Conservation (phyloP, 2,113 vertebrate genomes). For the Leuciscus idus region DNA sequence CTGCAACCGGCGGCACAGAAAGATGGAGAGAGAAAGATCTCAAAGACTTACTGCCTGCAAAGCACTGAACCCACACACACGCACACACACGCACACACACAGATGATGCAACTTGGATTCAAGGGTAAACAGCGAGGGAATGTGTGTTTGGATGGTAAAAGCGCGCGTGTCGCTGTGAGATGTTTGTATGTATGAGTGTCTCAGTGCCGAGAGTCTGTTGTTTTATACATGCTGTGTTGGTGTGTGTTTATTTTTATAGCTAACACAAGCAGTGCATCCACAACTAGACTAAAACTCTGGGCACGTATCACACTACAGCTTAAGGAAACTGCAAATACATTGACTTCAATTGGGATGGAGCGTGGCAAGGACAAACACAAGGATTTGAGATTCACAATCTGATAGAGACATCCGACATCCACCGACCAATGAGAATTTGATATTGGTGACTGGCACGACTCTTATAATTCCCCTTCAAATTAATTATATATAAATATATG, state of each 20-base stretch:
- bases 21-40: constrained; percentile 27
- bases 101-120: constrained; percentile 32
- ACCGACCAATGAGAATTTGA: neutral
- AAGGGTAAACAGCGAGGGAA: constrained; percentile 26
- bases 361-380: neutral
- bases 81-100: constrained; percentile 13
- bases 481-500: too few species aligned
- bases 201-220: constrained; percentile 12
- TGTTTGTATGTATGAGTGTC: constrained; percentile 13
- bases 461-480: too few species aligned
- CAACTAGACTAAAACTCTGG: neutral
- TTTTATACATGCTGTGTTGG: constrained; percentile 15
- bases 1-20: constrained; percentile 28
- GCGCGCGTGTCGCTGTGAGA: neutral
- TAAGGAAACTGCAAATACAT: neutral
- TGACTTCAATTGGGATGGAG: neutral
- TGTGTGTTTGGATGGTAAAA: constrained; percentile 15
- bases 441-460: neutral
- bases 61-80: neutral
- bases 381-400: neutral
- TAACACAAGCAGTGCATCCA: neutral
- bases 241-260: constrained; percentile 17
- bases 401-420: neutral
- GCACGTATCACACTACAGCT: neutral
- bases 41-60: constrained; percentile 21